Conservation (phyloP, 1,140 invertebrate genomes). For the Trichoplusia ni region DNA sequence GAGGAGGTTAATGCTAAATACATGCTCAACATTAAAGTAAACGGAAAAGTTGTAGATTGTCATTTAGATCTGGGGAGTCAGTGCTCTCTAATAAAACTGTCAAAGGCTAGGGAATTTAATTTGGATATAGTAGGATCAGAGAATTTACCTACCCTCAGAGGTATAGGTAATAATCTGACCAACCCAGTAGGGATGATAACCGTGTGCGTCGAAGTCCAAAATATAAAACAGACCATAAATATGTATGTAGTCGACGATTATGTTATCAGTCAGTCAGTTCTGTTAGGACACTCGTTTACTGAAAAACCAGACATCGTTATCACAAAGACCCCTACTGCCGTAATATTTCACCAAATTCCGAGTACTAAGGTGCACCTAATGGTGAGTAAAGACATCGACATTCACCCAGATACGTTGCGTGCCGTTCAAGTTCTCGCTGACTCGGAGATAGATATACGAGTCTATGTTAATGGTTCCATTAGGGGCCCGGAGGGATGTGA, state of each 20-base stretch:
- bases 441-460: too few relatives aligned
- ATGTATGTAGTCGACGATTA: slow-evolving; percentile 47
- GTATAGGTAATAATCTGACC: slow-evolving; percentile 34
- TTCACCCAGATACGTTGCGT: not conserved
- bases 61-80: slow-evolving; percentile 38
- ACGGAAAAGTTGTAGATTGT: slow-evolving; percentile 1
- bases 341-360: slow-evolving; percentile 33
- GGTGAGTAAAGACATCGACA: not conserved
- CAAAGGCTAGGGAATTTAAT: not conserved
- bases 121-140: not conserved
- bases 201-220: slow-evolving; percentile 34
- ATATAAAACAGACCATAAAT: slow-evolving; percentile 26
- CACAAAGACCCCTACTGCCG: slow-evolving; percentile 39
- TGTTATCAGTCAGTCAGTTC: slow-evolving; percentile 33
- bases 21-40: slow-evolving; percentile 32
- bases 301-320: slow-evolving; percentile 45
- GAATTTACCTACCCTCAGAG: slow-evolving; percentile 37
- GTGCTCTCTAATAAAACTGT: slow-evolving; percentile 32
- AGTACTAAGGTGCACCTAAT: not conserved
- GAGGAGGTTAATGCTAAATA: slow-evolving; percentile 31
- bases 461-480: not conserved
- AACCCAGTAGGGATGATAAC: slow-evolving; percentile 36
- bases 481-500: not conserved
- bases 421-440: not conserved
- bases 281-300: slow-evolving; percentile 53